Evolutionary conservation across 2,888 invertebrate genomes (phyloP).

Genomic region (Salticus scenicus): DNA sequence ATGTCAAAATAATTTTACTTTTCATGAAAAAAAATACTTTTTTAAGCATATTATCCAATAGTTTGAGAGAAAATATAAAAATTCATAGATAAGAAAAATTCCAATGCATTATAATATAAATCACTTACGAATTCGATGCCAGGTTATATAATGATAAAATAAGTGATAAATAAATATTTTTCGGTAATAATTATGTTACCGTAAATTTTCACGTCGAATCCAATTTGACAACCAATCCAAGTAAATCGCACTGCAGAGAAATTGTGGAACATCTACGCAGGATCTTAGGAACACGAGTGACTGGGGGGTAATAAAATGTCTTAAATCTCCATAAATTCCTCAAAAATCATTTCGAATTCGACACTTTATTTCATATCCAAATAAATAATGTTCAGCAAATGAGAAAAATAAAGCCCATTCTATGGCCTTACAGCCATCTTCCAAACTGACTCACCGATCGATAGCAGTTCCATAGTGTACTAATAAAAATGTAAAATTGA

Average conservation of each 20-base stretch:
- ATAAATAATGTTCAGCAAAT: neutral
- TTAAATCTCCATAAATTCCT: neutral
- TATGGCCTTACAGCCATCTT: neutral
- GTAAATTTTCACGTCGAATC: neutral
- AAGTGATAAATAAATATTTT: too few species aligned
- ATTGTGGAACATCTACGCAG: neutral
- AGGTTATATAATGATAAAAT: too few species aligned
- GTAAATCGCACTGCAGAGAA: neutral
- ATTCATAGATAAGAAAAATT: too few species aligned
- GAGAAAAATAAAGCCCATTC: neutral
- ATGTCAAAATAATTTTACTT: too few species aligned
- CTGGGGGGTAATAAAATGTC: neutral
- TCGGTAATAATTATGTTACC: too few species aligned
- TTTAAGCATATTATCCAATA: too few species aligned
- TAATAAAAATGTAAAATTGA: too few species aligned
- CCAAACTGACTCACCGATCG: conserved; percentile 8
- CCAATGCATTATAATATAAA: too few species aligned
- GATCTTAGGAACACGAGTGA: neutral
- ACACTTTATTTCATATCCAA: neutral
- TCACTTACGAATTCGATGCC: too few species aligned
- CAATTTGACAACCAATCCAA: neutral
- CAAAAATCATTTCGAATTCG: neutral
- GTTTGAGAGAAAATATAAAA: too few species aligned
- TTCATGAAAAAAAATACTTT: too few species aligned
- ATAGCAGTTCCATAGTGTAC: neutral